Percentiles rank a stretch among this genome's conserved stretches.
Conservation (phyloP, 2,797 vertebrate species). For the Coracias cyanogaster region DNA sequence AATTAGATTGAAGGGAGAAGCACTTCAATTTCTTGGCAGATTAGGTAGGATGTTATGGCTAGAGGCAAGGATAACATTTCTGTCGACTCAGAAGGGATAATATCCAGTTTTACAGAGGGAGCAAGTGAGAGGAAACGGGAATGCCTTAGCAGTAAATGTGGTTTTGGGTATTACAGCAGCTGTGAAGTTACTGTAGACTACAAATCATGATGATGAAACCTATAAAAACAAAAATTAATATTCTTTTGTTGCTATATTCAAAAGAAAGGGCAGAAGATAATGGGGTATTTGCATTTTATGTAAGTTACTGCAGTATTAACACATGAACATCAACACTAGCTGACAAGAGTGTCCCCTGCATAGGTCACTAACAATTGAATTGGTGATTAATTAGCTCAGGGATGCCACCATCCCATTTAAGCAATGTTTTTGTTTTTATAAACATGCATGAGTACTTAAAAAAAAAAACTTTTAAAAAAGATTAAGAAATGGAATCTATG, state of each 20-base stretch:
- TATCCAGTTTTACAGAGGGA: constrained; percentile 75
- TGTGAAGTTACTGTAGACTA: constrained; percentile 73
- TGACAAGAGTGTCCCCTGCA: background rate
- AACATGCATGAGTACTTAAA: background rate
- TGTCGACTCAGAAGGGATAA: constrained; percentile 72
- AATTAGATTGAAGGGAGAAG: constrained; percentile 73
- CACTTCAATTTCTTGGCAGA: constrained; percentile 74
- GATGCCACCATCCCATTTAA: background rate
- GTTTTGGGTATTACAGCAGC: constrained; percentile 67
- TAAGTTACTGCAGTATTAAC: constrained; percentile 20
- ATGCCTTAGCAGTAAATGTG: constrained; percentile 70
- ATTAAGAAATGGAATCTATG: background rate
- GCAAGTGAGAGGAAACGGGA: constrained; percentile 72
- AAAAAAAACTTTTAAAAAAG: background rate
- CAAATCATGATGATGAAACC: constrained; percentile 71
- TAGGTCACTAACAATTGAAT: background rate
- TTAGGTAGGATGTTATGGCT: constrained; percentile 73
- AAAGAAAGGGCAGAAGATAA: constrained; percentile 32
- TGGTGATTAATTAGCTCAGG: background rate
- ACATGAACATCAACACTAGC: background rate
- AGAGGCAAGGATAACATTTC: constrained; percentile 71
- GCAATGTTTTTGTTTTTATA: background rate
- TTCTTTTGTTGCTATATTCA: constrained; percentile 58
- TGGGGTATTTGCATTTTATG: constrained; percentile 12
- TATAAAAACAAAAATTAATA: constrained; percentile 72